Conservation (phyloP, 2,888 invertebrate genomes). For the Acronicta psi region DNA sequence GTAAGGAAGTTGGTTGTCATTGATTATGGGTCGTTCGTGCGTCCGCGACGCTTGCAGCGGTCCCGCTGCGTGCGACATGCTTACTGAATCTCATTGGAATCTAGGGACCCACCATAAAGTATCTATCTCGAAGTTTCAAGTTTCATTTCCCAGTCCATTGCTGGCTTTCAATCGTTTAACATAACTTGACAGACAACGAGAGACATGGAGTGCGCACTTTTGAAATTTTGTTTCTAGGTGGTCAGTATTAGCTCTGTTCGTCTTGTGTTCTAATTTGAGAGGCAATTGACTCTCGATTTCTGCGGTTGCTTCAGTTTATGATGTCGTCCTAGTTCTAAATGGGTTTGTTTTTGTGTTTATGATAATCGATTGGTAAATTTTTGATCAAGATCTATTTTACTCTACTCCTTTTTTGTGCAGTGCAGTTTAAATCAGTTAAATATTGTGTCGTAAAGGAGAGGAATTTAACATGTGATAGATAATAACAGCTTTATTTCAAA, state of each 20-base stretch:
- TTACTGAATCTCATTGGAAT: conserved; percentile 54
- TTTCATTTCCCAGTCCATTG: conserved; percentile 37
- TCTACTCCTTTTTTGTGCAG: not conserved
- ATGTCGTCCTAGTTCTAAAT: conserved; percentile 34
- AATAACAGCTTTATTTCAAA: no score
- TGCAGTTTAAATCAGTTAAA: no score
- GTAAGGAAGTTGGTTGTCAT: conserved; percentile 68
- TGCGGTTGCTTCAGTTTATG: conserved; percentile 50
- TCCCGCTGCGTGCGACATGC: conserved; percentile 64
- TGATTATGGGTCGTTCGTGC: conserved; percentile 71
- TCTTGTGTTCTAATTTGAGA: conserved; percentile 57
- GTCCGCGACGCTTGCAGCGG: conserved; percentile 58
- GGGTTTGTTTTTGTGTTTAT: conserved; percentile 33
- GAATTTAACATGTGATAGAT: no score
- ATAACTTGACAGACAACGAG: conserved; percentile 4
- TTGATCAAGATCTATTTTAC: not conserved
- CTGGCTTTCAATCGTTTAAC: conserved; percentile 6
- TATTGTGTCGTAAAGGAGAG: no score
- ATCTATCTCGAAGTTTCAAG: conserved; percentile 22
- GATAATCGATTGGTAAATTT: conserved; percentile 6
- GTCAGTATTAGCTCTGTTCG: conserved; percentile 23
- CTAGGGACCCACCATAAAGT: conserved; percentile 41
- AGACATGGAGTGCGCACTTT: conserved; percentile 35
- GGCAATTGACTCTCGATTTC: conserved; percentile 57
- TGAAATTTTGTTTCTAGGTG: conserved; percentile 26